phyloP scores from a whole-genome alignment of 2,888 invertebrate species.

The Lissonota sp. region DNA sequence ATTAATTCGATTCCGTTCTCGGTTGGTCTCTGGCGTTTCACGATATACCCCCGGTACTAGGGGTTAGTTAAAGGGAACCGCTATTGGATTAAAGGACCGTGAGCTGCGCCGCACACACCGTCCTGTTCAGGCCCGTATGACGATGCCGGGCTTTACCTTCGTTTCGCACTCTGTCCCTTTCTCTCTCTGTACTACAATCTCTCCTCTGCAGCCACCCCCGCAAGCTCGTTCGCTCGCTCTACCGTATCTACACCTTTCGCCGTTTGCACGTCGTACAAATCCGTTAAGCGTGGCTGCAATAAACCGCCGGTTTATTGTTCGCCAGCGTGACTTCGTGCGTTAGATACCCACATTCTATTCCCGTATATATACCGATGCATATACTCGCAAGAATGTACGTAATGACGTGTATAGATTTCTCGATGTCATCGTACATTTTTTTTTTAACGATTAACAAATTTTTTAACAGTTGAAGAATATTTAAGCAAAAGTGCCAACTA shows the following conservation, averaged over 20 bases:
- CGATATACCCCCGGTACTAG: constrained; percentile 70
- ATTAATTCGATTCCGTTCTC: constrained; percentile 77
- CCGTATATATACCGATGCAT: constrained; percentile 17
- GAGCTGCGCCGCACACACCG: constrained; percentile 57
- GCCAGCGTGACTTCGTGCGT: constrained; percentile 65
- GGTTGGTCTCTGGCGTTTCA: constrained; percentile 74
- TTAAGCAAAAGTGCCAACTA: no score
- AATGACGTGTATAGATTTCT: constrained; percentile 39
- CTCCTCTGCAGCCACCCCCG: constrained; percentile 26
- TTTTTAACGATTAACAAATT: neutral
- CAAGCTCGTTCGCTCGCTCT: constrained; percentile 50
- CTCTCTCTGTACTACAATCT: neutral
- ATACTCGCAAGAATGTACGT: constrained; percentile 17
- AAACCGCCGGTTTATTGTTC: constrained; percentile 79
- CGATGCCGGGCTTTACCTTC: constrained; percentile 45
- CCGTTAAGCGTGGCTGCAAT: constrained; percentile 78
- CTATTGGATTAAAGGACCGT: constrained; percentile 67
- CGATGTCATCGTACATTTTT: constrained; percentile 32
- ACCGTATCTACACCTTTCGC: constrained; percentile 76
- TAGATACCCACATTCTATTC: constrained; percentile 60
- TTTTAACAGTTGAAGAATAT: no score
- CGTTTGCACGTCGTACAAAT: constrained; percentile 80
- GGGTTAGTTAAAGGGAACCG: constrained; percentile 81
- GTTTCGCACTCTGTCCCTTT: constrained; percentile 47
- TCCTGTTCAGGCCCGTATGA: constrained; percentile 37